These are phyloP conservation scores for Danio jaintianensis DNA, from an alignment of 2,797 vertebrate species.

Conservation along the genomic window DNA sequence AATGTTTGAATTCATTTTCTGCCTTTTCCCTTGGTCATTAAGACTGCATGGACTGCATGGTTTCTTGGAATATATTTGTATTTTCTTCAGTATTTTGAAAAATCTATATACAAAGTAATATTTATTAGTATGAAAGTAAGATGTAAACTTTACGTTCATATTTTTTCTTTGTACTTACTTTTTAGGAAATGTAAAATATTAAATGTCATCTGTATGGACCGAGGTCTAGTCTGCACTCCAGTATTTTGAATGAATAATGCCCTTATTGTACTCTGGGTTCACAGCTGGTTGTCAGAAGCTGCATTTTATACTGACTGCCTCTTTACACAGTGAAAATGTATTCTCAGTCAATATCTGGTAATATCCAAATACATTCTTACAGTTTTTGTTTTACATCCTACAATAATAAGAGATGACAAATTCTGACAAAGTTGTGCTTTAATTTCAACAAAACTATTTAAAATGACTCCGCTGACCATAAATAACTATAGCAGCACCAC, in stretches of 20 bases:
- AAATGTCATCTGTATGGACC: conserved; percentile 55
- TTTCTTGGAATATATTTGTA: background rate
- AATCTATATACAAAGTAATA: too few relatives aligned
- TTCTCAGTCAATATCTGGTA: conserved; percentile 14
- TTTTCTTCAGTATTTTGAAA: background rate
- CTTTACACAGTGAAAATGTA: background rate
- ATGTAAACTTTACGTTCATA: background rate
- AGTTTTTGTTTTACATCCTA: background rate
- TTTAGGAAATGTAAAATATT: conserved; percentile 55
- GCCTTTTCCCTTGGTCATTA: background rate
- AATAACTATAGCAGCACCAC: background rate
- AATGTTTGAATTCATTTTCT: background rate
- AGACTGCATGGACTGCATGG: background rate
- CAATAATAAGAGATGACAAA: background rate
- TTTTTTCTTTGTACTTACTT: background rate
- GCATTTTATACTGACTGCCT: conserved; percentile 2
- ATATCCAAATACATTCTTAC: background rate
- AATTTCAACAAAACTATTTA: conserved; percentile 6
- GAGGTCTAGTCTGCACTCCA: conserved; percentile 42
- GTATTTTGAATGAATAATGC: conserved; percentile 67
- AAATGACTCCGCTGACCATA: background rate
- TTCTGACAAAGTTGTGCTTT: background rate
- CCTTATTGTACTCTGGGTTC: conserved; percentile 69
- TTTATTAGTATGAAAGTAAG: too few relatives aligned
- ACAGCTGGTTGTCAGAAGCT: conserved; percentile 73